phyloP scores from a whole-genome alignment of 2,797 vertebrate species.

The Buphagus erythrorhynchus region DNA sequence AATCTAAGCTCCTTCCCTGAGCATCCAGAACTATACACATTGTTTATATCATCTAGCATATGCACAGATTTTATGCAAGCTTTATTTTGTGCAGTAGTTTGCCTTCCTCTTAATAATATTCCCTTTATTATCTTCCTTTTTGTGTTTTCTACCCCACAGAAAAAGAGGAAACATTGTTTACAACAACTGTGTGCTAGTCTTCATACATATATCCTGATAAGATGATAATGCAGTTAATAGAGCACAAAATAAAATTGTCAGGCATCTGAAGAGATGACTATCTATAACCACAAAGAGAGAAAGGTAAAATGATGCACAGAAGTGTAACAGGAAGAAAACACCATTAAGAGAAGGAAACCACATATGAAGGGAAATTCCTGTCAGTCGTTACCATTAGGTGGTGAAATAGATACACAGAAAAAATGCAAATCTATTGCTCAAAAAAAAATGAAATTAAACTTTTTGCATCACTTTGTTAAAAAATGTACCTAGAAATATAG shows the following conservation, averaged over 20 bases:
- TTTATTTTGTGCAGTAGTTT: not conserved
- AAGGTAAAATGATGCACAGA: not conserved
- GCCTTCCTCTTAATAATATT: not conserved
- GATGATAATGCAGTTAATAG: not conserved
- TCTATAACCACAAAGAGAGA: not conserved
- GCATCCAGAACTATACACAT: not conserved
- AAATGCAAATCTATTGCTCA: not conserved
- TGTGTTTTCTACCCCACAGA: not conserved
- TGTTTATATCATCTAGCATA: not conserved
- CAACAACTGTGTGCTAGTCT: not conserved
- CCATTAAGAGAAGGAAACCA: not conserved
- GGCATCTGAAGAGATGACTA: not conserved
- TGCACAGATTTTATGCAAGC: not conserved
- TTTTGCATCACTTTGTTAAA: not conserved
- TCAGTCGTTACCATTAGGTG: not conserved
- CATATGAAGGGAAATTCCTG: not conserved
- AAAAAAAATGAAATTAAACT: not conserved
- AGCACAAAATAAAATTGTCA: not conserved
- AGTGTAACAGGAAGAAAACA: not conserved
- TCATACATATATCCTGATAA: not conserved
- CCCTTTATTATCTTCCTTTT: not conserved
- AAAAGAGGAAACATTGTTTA: not conserved
- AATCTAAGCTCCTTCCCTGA: not conserved
- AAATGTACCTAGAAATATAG: not conserved
- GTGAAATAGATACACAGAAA: not conserved